Base-by-base conservation (phyloP, 2,888 invertebrate genomes). In the Plebejus anna region DNA sequence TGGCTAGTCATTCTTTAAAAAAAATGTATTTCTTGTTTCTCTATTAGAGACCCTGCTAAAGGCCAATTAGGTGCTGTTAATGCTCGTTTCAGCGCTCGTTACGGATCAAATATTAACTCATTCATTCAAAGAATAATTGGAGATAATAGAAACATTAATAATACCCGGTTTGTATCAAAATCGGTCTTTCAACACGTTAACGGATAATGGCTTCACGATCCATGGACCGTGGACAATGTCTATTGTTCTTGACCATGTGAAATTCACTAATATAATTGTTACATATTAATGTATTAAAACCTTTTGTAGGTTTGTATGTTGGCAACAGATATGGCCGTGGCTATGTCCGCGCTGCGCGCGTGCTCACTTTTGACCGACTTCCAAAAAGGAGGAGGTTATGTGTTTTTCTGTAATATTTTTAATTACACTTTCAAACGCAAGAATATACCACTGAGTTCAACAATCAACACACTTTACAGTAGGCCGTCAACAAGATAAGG, bases 171-270 rank as follows among this genome's bases (percentile, higher is more conserved):
- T 55, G 32, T 13, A 73, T 55, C 55, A 55, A 73, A 73, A 73
- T 73, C 73, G 55, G 73, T 73, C 47, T 73, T 73, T 55, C 55
- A 73, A 73, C 73, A 55, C 32, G 55, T 73, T 51, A 73, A 32
- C 73, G 51, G 72, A 72, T 72, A 73, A 73, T 73, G 73, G 51
- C 16, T 55, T 73, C 73, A 73, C 51, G 16, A 55, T 55, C 47
- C 73, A 51, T 51, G 51, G 51, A 51, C 28, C 73, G 73, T 55
- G 73, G 51, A 73, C 51, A 73, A 73, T 73, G 55, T 51, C 73
- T 32, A 73, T 73, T 73, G 73, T 73, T 73, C 16, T 73, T 73
- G 51, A 73, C 73, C 73, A 73, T 73, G 73, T 73, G 55, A 73
- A 73, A 73, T 55, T 13, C 28, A 55, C 73, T 51, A 55, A 55